Evolutionary conservation across 2,888 invertebrate genomes (phyloP).

Genomic region (Lepidocyrtoides sp.): DNA sequence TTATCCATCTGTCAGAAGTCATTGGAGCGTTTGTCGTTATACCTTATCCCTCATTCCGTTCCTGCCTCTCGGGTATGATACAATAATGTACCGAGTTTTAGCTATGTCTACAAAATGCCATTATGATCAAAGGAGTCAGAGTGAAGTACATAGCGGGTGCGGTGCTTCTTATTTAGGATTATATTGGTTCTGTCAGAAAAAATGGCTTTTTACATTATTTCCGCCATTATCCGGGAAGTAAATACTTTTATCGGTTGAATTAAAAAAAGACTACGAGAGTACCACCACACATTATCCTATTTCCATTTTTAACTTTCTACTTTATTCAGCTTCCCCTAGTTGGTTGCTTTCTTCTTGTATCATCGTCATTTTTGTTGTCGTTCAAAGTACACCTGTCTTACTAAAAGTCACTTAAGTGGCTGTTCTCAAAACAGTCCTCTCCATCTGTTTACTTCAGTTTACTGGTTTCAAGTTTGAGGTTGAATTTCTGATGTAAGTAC

Average conservation of each 20-base stretch:
- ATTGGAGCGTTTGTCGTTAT: constrained; percentile 43
- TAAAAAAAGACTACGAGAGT: not conserved
- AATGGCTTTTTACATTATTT: constrained; percentile 36
- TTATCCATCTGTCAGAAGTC: constrained; percentile 39
- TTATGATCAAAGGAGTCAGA: not conserved
- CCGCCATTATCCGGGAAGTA: constrained; percentile 37
- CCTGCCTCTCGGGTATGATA: too few relatives aligned
- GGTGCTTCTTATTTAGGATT: not conserved
- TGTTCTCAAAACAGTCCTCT: not conserved
- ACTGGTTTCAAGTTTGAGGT: too few relatives aligned
- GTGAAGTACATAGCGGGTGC: not conserved
- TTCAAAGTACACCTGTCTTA: not conserved
- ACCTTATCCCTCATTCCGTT: not conserved
- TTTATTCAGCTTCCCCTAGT: not conserved
- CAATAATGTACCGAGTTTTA: too few relatives aligned
- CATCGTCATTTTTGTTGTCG: not conserved
- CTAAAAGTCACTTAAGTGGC: not conserved
- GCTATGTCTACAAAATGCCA: too few relatives aligned
- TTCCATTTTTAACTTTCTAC: constrained; percentile 22
- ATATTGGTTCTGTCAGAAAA: constrained; percentile 47
- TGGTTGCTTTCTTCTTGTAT: not conserved
- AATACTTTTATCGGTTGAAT: constrained; percentile 49
- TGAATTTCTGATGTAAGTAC: too few relatives aligned
- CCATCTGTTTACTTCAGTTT: not conserved
- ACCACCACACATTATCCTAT: not conserved